phyloP scores from a whole-genome alignment of 35 echinoderm and acorn worm species.

The Antedon bifida region DNA sequence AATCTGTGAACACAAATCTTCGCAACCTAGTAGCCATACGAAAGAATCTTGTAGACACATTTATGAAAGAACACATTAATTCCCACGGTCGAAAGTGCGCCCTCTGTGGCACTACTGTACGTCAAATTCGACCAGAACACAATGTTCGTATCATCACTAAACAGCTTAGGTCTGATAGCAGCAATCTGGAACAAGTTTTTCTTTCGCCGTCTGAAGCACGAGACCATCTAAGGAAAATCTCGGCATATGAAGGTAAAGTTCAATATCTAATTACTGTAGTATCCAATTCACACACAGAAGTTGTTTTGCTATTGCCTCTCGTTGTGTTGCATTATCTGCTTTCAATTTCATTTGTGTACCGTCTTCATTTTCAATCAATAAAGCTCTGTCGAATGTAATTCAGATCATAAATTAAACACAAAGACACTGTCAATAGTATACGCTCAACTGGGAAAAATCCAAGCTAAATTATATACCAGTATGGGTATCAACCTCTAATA shows the following conservation, averaged over 20 bases:
- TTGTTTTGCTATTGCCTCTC: constrained; percentile 75
- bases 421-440: too few species aligned
- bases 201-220: constrained; percentile 67
- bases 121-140: constrained; percentile 51
- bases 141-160: constrained; percentile 63
- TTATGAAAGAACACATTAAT: constrained; percentile 35
- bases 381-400: too few species aligned
- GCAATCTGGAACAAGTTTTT: constrained; percentile 21
- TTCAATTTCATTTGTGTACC: constrained; percentile 33
- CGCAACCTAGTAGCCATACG: constrained; percentile 7
- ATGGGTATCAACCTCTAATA: too few species aligned
- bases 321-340: constrained; percentile 34
- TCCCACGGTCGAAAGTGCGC: constrained; percentile 39
- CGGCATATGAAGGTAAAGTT: constrained; percentile 61
- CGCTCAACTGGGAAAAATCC: too few species aligned
- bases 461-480: too few species aligned
- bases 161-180: not conserved
- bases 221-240: constrained; percentile 45
- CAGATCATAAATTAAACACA: too few species aligned
- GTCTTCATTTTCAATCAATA: constrained; percentile 55
- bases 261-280: not conserved
- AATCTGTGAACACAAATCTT: not conserved
- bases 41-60: constrained; percentile 41
- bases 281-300: too few species aligned
- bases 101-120: constrained; percentile 28